A percentile compares a stretch with the other conserved stretches of the same genome.
These are phyloP conservation scores for Oxyura jamaicensis DNA, from an alignment of 2,113 vertebrate genomes.

Conservation along the genomic window DNA sequence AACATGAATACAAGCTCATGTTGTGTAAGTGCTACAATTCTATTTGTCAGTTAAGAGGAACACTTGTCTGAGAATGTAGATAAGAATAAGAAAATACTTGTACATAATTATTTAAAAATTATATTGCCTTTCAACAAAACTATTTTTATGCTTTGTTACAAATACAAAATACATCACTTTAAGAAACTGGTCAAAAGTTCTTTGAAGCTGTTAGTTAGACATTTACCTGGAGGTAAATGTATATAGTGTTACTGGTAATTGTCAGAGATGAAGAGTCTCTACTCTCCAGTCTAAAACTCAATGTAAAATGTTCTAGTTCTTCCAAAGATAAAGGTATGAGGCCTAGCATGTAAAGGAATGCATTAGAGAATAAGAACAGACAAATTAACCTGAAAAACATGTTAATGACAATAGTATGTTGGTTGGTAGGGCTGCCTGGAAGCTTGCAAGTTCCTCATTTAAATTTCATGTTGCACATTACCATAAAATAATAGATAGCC, in stretches of 20 bases:
- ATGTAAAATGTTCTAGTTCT: neutral
- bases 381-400: neutral
- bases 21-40: neutral
- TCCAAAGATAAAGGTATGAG: neutral
- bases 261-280: neutral
- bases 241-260: neutral
- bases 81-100: neutral
- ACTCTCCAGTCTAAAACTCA: neutral
- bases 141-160: neutral
- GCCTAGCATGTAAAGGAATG: neutral
- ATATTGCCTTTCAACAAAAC: neutral
- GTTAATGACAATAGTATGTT: accelerated
- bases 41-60: neutral
- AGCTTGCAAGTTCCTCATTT: neutral
- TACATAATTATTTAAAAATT: neutral
- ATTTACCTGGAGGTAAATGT: accelerated
- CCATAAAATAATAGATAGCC: neutral
- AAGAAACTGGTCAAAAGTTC: neutral
- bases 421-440: neutral
- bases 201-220: neutral
- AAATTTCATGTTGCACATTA: neutral
- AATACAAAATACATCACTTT: neutral
- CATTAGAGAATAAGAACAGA: neutral
- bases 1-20: neutral
- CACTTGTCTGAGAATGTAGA: neutral